Percentiles rank a stretch among this genome's conserved stretches.
These are phyloP conservation scores for Caretta caretta DNA, from an alignment of 2,113 vertebrate species.

Conservation along the genomic window DNA sequence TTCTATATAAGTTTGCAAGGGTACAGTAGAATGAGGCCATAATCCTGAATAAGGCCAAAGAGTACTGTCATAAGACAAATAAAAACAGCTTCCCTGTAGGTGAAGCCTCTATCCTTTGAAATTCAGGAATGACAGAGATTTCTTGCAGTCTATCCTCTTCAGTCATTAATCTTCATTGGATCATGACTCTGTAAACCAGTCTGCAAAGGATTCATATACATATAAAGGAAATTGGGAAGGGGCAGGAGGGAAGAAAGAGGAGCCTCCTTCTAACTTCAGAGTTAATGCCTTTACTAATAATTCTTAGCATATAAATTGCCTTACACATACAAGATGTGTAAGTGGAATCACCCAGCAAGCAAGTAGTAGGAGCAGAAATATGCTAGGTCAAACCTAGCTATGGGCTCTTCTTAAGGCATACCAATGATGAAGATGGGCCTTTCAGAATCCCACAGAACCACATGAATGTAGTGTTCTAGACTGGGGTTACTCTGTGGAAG, in stretches of 20 bases:
- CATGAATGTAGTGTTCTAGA: neutral
- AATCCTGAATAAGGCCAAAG: neutral
- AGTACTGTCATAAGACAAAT: neutral
- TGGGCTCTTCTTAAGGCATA: neutral
- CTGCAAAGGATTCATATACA: neutral
- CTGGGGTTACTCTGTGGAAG: neutral
- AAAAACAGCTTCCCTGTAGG: neutral
- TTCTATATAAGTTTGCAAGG: neutral
- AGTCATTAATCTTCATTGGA: neutral
- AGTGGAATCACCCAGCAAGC: neutral
- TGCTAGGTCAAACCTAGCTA: neutral
- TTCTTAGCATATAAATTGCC: neutral
- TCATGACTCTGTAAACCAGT: neutral
- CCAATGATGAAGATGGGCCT: neutral
- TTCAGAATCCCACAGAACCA: neutral
- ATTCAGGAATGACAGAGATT: neutral
- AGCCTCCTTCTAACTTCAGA: neutral
- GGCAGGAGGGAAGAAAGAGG: too few relatives aligned
- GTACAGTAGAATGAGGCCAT: neutral
- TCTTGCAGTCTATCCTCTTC: neutral
- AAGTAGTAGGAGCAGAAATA: neutral
- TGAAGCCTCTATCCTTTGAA: neutral
- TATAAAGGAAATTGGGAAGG: neutral
- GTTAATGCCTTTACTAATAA: neutral
- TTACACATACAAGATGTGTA: neutral